Evolutionary conservation across 2,113 vertebrate species (phyloP), one percentile per base, ranked within the genome.

Genomic region (Gallinago media): DNA sequence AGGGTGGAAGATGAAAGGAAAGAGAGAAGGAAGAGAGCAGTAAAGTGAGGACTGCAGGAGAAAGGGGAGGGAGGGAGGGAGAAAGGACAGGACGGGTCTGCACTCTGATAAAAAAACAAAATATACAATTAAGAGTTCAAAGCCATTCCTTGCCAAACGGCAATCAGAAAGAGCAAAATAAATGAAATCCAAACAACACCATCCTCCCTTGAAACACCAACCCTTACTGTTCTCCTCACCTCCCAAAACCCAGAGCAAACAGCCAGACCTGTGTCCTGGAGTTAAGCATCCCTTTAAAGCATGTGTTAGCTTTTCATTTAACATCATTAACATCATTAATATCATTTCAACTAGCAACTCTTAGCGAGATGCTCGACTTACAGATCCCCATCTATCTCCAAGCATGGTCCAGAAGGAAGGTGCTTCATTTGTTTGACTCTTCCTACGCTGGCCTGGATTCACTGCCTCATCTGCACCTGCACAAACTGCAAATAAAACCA

Each of bases 41-140:
- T 93, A 91, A 97, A 96, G 46, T 61, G 62, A 76, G 27, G 74
- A 66, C 61, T 79, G 71, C 36, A 70, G 58, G 40, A 94, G 70
- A 76, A 91, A 72, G 9, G 62, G 79, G 46, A 14, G 62, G 79
- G 46, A 9, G 62, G 79, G 62, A 90, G 73, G 91, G 93, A 94
- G 91, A 93, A 95, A 89, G 62, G 87, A 96, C 89, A 95, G 84
- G 66, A 87, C 1, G 2, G 12, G 36, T 82, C 81, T 96, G 94
- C 77, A 44, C 72, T 94, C 54, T 91, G 94, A 91, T 92, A 92
- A 94, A 94, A 94, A 96, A 94, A n/a, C 76, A 81, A 95, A 94
- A 93, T 88, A 85, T 70, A 89, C 91, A 87, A 72, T 86, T 85
- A 89, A 55, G 80, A 78, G 73, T 93, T 94, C 94, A 94, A 96